Conservation (phyloP, 2,888 invertebrate species). For the Venusia cambrica region DNA sequence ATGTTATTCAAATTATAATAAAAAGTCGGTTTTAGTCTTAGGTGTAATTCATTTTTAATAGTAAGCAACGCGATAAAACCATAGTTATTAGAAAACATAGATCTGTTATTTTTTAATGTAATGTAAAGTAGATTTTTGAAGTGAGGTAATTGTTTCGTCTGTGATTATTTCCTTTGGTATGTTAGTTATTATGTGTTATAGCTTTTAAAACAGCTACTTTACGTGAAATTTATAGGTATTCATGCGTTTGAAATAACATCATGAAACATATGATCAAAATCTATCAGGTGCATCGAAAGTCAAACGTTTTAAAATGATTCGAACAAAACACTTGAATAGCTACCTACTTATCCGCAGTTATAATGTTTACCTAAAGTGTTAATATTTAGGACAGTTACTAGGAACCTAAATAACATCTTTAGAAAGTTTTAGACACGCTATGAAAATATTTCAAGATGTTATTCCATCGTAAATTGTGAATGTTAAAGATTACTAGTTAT, state of each 20-base stretch:
- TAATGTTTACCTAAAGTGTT: too few relatives aligned
- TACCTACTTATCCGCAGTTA: too few relatives aligned
- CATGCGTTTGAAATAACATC: conserved; percentile 13
- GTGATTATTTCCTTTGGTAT: conserved; percentile 35
- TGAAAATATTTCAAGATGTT: conserved; percentile 14
- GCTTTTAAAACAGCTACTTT: conserved; percentile 51
- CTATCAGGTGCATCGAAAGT: background rate
- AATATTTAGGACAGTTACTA: too few relatives aligned
- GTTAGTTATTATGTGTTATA: conserved; percentile 40
- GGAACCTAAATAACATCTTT: too few relatives aligned
- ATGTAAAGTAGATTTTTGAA: conserved; percentile 34
- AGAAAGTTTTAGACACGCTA: too few relatives aligned
- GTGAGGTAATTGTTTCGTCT: conserved; percentile 37
- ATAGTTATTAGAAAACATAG: conserved; percentile 26
- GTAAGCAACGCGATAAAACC: conserved; percentile 20
- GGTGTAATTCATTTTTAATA: conserved; percentile 6
- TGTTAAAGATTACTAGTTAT: conserved; percentile 42
- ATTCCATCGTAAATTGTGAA: conserved; percentile 20
- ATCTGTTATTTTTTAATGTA: conserved; percentile 21
- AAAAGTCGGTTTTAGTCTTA: conserved; percentile 2
- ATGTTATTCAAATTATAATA: conserved; percentile 1
- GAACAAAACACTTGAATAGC: too few relatives aligned
- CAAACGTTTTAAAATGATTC: too few relatives aligned
- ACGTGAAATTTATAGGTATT: conserved; percentile 30
- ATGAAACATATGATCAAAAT: conserved; percentile 11